Evolutionary conservation across 2,888 invertebrate species (phyloP), one percentile per base, ranked within the genome.

Genomic region (Diabrotica balteata): DNA sequence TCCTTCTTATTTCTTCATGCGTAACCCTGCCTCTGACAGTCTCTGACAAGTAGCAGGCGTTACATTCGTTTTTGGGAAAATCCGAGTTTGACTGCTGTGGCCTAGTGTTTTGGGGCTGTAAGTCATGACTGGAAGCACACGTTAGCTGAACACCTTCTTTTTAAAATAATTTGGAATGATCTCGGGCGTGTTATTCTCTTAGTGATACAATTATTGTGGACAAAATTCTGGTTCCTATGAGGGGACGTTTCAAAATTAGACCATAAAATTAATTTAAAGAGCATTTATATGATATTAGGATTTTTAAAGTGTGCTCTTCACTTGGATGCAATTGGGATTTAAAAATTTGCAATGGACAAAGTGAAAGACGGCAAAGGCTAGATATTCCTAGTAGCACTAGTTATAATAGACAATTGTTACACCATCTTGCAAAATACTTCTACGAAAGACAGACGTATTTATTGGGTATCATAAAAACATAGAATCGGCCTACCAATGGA

Each of bases 391-490:
- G 50, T 50, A 50, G 50, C n/a, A 50, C 51, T 58, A 17, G 47
- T 58, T 47, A 58, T 58, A 11, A 46, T 47, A 17, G 46, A 58
- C 7, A 46, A 58, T 11, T 47, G 7, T 58, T 17, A 11, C 32
- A 47, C 46, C 1, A 47, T 45, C 45, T 58, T 58, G 58, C 58
- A 2, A 22, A 58, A 17, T 45, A 46, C 47, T 32, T 58, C 47
- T 22, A 47, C 17, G 45, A 42, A 32, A 45, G 32, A 42, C 47
- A 58, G 4, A 58, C 58, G 9, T 11, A 58, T 46, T 47, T 58
- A 46, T 22, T 58, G 8, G 45, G 58, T 7, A 46, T 11, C 1
- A 9, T 58, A 8, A 46, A 46, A 58, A 58, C 17, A 58, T 46
- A 58, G 32, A 22, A 60, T 42, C 49, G 42, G 60, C 46, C 49